Evolutionary conservation across 2,113 vertebrate species (phyloP).

Genomic region (Poicephalus gulielmi): DNA sequence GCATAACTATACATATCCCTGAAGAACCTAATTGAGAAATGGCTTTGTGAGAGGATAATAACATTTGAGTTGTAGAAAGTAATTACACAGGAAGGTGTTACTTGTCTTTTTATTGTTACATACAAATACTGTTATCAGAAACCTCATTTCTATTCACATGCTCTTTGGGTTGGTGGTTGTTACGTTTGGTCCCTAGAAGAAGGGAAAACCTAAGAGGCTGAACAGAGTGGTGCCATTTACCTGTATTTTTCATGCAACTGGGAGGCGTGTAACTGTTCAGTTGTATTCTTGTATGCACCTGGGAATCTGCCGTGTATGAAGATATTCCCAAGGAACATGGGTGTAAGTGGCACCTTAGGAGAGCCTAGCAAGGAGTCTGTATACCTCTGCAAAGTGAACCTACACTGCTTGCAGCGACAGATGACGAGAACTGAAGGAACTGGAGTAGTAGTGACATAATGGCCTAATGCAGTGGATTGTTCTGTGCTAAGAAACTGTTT

Average conservation of each 20-base stretch:
- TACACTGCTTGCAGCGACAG: neutral
- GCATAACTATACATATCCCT: neutral
- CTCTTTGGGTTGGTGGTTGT: neutral
- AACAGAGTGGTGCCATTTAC: neutral
- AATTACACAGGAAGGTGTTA: neutral
- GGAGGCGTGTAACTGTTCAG: neutral
- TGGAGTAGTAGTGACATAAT: neutral
- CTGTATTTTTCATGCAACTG: neutral
- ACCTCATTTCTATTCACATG: neutral
- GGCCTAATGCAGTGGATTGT: neutral
- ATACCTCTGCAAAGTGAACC: neutral
- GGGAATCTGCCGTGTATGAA: neutral
- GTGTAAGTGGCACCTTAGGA: neutral
- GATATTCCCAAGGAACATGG: neutral
- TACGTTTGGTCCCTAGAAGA: neutral
- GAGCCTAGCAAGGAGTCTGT: neutral
- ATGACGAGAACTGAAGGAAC: neutral
- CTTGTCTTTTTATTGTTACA: neutral
- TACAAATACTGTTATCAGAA: neutral
- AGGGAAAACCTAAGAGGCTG: neutral
- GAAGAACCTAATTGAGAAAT: neutral
- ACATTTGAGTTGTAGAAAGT: neutral
- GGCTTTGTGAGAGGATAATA: neutral
- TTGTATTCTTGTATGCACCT: neutral
- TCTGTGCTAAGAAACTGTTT: neutral